Conservation (phyloP, 2,797 vertebrate genomes). For the Anas bahamensis region DNA sequence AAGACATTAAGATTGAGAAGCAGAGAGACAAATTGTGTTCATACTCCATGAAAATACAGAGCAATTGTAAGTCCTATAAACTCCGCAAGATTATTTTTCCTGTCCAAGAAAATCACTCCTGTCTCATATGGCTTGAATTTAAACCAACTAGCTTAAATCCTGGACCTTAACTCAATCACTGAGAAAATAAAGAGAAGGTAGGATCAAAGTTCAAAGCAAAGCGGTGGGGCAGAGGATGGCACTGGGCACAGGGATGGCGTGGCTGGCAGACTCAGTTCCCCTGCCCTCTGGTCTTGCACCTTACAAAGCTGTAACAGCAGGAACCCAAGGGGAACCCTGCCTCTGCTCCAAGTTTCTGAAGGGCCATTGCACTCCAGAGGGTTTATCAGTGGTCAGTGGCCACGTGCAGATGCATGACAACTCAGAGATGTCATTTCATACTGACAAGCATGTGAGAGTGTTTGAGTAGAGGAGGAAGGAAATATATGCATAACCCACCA, state of each 20-base stretch:
- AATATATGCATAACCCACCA: background rate
- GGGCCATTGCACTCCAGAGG: background rate
- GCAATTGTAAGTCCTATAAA: conserved; percentile 62
- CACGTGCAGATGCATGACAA: accelerated
- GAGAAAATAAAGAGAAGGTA: conserved; percentile 46
- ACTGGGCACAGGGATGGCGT: background rate
- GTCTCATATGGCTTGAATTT: conserved; percentile 70
- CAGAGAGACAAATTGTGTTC: conserved; percentile 63
- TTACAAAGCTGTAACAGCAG: background rate
- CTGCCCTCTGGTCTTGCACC: background rate
- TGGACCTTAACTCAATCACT: conserved; percentile 23
- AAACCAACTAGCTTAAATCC: conserved; percentile 62
- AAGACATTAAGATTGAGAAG: conserved; percentile 58
- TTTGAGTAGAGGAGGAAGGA: background rate
- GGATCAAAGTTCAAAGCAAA: conserved; percentile 10
- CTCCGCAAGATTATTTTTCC: conserved; percentile 57
- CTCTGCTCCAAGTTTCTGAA: background rate
- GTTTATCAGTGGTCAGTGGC: background rate
- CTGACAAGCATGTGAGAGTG: background rate
- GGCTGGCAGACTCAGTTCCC: background rate
- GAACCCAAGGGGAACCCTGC: background rate
- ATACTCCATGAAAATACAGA: conserved; percentile 63
- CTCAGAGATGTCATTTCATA: background rate
- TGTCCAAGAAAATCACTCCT: conserved; percentile 68
- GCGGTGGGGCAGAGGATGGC: background rate